Evolutionary conservation across 2,888 invertebrate species (phyloP), one percentile per base, ranked within the genome.

Genomic region (Eurytoma californica): DNA sequence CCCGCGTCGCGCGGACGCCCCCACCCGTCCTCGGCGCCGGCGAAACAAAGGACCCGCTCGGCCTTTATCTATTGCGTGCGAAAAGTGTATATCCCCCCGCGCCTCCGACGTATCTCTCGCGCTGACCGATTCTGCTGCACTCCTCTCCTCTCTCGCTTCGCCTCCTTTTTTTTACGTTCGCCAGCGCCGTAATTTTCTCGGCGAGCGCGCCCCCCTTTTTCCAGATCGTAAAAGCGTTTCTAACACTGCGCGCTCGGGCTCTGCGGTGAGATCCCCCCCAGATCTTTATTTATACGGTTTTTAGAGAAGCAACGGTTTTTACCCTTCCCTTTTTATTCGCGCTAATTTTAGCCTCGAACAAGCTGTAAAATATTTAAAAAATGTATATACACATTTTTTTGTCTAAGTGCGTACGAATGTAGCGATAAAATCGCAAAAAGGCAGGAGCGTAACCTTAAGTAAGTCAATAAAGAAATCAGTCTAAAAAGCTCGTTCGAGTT

Each of bases 21-120:
- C 39, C 61, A n/a, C 30, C 63, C 18, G 47, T 55, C 20, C 18
- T 51, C 20, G 9, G 16, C 49, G 20, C 60, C 12, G 9, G 49
- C 30, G 73, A 74, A 79, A 79, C 73, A 74, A 74, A 79, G 79
- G 74, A 68, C 20, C 9, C 20, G 18, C 51, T n/a, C 12, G 18
- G 57, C 60, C 66, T 74, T 75, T 72, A 75, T 75, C 75, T 73
- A 69, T 69, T 63, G 69, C 79, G 79, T 74, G 79, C 73, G 73
- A 79, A 73, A 53, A 14, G n/a, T 18, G 67, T 53, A 16, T 24
- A 24, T 2, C 20, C 24, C 14, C 20, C 53, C 53, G n/a, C 55
- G 20, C 24, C 57, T 28, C 20, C 20, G 13, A 24, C n/a, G 49
- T 13, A 30, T 13, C 14, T 3, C 30, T 61, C 16, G 39, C 61